These are phyloP conservation scores for Phorcus lineatus DNA, from an alignment of 2,888 invertebrate species.

Conservation along the genomic window DNA sequence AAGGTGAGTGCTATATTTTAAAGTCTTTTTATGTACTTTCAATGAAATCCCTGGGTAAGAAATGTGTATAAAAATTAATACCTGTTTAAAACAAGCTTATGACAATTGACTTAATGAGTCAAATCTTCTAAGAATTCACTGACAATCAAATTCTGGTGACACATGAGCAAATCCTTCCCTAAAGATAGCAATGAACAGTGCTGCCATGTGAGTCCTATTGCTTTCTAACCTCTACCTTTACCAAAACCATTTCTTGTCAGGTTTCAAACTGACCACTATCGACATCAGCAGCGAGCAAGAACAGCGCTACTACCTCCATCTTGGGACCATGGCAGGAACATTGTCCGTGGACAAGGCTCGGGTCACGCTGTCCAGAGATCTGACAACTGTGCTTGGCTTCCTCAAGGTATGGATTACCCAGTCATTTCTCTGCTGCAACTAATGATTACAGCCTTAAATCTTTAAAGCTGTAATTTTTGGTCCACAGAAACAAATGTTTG, in stretches of 20 bases:
- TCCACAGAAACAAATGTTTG: too few species aligned
- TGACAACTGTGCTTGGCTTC: not conserved
- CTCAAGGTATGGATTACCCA: not conserved
- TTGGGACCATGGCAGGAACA: not conserved
- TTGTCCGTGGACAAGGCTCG: not conserved
- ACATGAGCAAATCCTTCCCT: too few species aligned
- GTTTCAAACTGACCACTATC: not conserved
- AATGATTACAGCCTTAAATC: not conserved
- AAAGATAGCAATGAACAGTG: too few species aligned
- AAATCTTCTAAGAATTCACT: too few species aligned
- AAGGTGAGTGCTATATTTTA: not conserved
- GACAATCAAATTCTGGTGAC: too few species aligned
- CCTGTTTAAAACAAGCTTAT: too few species aligned
- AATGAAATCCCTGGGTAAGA: too few species aligned
- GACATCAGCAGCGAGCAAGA: slow-evolving; percentile 1
- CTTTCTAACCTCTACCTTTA: not conserved
- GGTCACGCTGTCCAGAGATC: not conserved
- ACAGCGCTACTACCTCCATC: not conserved
- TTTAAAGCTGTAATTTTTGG: not conserved
- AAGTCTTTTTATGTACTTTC: too few species aligned
- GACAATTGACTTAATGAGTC: too few species aligned
- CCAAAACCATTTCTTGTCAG: not conserved
- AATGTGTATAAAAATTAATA: too few species aligned
- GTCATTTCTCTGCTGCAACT: not conserved
- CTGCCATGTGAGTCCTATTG: too few species aligned